Conservation (phyloP, 2,797 vertebrate species). For the Natrix natrix region DNA sequence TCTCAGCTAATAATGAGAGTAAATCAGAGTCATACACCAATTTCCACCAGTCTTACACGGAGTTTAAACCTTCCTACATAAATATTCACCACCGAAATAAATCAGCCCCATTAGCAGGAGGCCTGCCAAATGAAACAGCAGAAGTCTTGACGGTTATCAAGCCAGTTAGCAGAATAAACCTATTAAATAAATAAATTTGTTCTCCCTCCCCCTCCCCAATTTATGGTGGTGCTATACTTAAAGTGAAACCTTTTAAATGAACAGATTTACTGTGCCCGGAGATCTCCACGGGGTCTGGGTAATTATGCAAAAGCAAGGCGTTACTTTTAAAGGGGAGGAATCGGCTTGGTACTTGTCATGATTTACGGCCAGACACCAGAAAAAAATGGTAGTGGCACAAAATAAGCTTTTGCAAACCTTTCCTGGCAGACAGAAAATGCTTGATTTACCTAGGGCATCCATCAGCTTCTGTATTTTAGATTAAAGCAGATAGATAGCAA, state of each 20-base stretch:
- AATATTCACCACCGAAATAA: slow-evolving; percentile 69
- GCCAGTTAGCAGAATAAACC: slow-evolving; percentile 74
- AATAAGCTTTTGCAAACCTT: slow-evolving; percentile 73
- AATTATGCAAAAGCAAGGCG: slow-evolving; percentile 74
- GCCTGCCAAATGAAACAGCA: slow-evolving; percentile 62
- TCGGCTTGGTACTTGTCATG: slow-evolving; percentile 69
- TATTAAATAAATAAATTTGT: slow-evolving; percentile 77
- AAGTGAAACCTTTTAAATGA: slow-evolving; percentile 75
- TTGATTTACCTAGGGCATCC: slow-evolving; percentile 75
- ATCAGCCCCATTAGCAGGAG: slow-evolving; percentile 64
- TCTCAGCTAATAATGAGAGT: slow-evolving; percentile 64
- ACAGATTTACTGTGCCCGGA: slow-evolving; percentile 71
- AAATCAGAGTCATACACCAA: slow-evolving; percentile 60
- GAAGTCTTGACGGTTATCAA: slow-evolving; percentile 62
- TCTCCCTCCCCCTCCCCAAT: slow-evolving; percentile 64
- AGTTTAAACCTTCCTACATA: slow-evolving; percentile 57
- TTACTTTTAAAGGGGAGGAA: slow-evolving; percentile 76
- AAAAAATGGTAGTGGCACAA: slow-evolving; percentile 73
- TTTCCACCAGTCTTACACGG: slow-evolving; percentile 58
- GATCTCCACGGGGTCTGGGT: slow-evolving; percentile 70
- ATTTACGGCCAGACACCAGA: slow-evolving; percentile 71
- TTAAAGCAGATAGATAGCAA: slow-evolving; percentile 73
- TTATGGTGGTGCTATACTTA: slow-evolving; percentile 73
- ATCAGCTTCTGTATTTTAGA: slow-evolving; percentile 70
- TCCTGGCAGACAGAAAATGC: slow-evolving; percentile 70